These are phyloP conservation scores for Tridacna gigas DNA, from an alignment of 2,888 invertebrate genomes.

Conservation along the genomic window DNA sequence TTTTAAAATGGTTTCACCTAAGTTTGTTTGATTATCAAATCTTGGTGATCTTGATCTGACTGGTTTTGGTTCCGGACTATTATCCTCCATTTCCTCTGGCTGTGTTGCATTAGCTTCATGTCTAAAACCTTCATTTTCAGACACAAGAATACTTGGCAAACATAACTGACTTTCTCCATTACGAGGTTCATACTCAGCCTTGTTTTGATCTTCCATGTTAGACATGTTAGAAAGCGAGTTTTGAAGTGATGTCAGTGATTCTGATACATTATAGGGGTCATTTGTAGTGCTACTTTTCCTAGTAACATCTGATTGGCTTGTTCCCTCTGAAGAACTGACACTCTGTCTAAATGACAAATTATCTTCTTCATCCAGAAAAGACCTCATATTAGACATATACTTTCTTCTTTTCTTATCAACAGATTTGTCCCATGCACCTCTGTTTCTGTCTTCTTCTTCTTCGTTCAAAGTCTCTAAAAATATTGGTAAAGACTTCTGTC, in stretches of 20 bases:
- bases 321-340: conserved; percentile 29
- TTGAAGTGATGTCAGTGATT: conserved; percentile 12
- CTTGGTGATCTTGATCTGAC: conserved; percentile 48
- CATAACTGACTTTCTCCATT: background rate
- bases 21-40: conserved; percentile 31
- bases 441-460: conserved; percentile 71
- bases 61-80: background rate
- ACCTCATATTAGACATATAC: conserved; percentile 29
- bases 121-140: conserved; percentile 45
- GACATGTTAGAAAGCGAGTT: background rate
- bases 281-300: conserved; percentile 21
- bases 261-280: background rate
- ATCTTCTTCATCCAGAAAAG: conserved; percentile 56
- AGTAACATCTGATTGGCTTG: conserved; percentile 31
- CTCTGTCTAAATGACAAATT: conserved; percentile 8
- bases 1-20: background rate
- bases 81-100: background rate
- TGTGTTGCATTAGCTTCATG: background rate
- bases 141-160: conserved; percentile 63
- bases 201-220: background rate
- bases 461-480: conserved; percentile 78
- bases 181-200: background rate
- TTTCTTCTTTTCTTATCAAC: background rate
- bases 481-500: conserved; percentile 79
- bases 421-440: background rate